Evolutionary conservation across 2,888 invertebrate genomes (phyloP).

Genomic region (Melipona bicolor): DNA sequence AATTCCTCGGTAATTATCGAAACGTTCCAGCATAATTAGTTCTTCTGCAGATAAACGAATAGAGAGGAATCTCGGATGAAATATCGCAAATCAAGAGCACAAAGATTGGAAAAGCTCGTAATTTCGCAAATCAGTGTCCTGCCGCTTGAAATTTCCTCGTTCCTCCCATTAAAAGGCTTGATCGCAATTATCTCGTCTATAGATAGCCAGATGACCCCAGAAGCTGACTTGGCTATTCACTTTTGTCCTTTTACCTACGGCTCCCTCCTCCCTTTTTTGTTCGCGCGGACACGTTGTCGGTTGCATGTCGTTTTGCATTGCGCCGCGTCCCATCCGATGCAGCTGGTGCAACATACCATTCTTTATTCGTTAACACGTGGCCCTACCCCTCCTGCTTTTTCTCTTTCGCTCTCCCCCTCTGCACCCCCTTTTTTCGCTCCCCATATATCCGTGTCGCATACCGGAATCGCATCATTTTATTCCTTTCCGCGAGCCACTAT

Average conservation of each 20-base stretch:
- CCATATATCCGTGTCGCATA: neutral
- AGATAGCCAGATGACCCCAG: conserved; percentile 9
- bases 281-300: conserved; percentile 44
- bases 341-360: conserved; percentile 66
- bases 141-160: conserved; percentile 11
- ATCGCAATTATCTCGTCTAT: conserved; percentile 48
- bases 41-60: too few species aligned
- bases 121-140: neutral
- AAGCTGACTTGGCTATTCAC: conserved; percentile 42
- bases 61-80: too few species aligned
- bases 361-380: conserved; percentile 68
- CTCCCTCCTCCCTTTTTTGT: conserved; percentile 37
- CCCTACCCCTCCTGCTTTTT: conserved; percentile 34
- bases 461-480: conserved; percentile 44
- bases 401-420: too few species aligned
- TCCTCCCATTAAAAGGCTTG: conserved; percentile 17
- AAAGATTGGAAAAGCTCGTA: neutral
- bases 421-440: neutral
- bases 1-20: too few species aligned
- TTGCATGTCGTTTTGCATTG: conserved; percentile 58
- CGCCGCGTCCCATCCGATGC: conserved; percentile 63
- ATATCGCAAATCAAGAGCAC: neutral
- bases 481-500: neutral
- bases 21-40: too few species aligned
- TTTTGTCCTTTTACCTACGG: conserved; percentile 38